Base-by-base conservation (phyloP, 2,113 vertebrate genomes). In the Pionites leucogaster region DNA sequence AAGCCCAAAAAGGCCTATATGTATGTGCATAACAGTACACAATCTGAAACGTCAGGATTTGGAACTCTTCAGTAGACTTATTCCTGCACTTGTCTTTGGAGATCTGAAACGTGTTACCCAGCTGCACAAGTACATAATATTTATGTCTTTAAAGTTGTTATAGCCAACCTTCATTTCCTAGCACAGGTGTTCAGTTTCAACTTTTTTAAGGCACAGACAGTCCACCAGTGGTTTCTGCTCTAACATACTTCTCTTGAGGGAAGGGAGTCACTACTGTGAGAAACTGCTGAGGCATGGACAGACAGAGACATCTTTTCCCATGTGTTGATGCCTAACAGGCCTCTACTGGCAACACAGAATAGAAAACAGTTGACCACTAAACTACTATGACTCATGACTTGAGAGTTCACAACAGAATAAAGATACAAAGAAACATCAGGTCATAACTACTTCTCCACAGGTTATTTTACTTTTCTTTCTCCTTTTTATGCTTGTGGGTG, bases 391-490 rank as follows among this genome's bases (percentile, higher is more conserved):
- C 29, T 93, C 42, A 39, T 53, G 35, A 72, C 55, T 92, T 88
- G 2, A 50, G 68, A 81, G 55, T 55, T 88, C 76, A 68, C 39
- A 55, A 52, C 0, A 4, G 44, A 86, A 68, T 53, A 76, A 86
- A 74, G 76, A 52, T 29, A 67, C 27, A 67, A 78, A 86, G 17
- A 44, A 79, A 68, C 62, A 72, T 18, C 67, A 80, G 55, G 33
- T 75, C 65, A 27, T 63, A 91, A 64, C 64, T 93, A 82, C 62
- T 89, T 39, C 74, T 71, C 69, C 31, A 49, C 8, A 22, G 42
- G 75, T 94, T 75, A 74, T 79, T 91, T 94, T 92, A 46, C 31
- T 78, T 93, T 78, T 64, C 15, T 75, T 82, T 85, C 39, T 49
- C 39, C 55, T 79, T 91, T 75, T 78, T 39, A 49, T 17, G 2